Evolutionary conservation across 1,140 invertebrate species (phyloP).

Genomic region (Trypoxylus dichotomus): DNA sequence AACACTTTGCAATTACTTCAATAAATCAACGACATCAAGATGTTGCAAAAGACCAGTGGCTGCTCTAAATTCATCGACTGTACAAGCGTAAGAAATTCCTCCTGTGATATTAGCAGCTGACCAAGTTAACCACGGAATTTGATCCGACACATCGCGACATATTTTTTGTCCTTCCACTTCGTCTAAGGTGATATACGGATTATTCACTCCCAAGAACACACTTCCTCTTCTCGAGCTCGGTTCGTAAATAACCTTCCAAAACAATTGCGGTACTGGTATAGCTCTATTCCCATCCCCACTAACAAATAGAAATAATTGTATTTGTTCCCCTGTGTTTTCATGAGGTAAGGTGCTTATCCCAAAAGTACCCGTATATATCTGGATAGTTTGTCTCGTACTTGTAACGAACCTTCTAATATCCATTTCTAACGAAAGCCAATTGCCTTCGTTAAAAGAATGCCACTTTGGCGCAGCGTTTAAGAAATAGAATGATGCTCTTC

Average conservation of each 20-base stretch:
- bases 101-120: slow-evolving; percentile 35
- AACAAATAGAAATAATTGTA: slow-evolving; percentile 54
- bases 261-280: slow-evolving; percentile 59
- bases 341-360: slow-evolving; percentile 55
- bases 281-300: slow-evolving; percentile 50
- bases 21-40: background rate
- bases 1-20: background rate
- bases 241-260: slow-evolving; percentile 66
- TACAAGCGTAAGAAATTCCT: slow-evolving; percentile 1
- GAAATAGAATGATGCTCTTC: slow-evolving; percentile 63
- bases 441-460: slow-evolving; percentile 67
- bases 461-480: slow-evolving; percentile 68
- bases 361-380: slow-evolving; percentile 59
- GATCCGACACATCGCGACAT: slow-evolving; percentile 59
- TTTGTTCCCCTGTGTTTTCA: slow-evolving; percentile 47
- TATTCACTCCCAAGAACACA: slow-evolving; percentile 66
- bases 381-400: slow-evolving; percentile 46
- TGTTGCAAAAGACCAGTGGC: background rate
- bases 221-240: slow-evolving; percentile 55
- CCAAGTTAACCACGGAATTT: slow-evolving; percentile 60
- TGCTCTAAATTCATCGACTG: background rate
- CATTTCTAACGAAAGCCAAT: slow-evolving; percentile 59
- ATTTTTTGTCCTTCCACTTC: slow-evolving; percentile 54
- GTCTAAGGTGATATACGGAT: slow-evolving; percentile 57
- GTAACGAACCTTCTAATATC: slow-evolving; percentile 39